phyloP scores from a whole-genome alignment of 2,888 invertebrate genomes.

The Sicus ferrugineus region DNA sequence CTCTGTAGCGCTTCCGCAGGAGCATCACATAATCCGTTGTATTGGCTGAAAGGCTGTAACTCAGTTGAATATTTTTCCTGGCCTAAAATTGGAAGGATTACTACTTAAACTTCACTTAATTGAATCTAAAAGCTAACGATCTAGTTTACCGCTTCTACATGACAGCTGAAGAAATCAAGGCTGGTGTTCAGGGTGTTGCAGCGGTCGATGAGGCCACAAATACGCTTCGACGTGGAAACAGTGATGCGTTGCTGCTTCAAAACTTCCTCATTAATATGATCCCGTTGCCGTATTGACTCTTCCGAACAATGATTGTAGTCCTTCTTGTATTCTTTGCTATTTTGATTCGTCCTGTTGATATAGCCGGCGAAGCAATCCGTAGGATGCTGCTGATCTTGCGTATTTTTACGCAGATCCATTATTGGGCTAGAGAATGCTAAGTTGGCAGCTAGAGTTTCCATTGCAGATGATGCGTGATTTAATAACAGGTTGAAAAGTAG shows the following conservation, averaged over 20 bases:
- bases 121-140: not conserved
- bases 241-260: conserved; percentile 45
- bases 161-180: conserved; percentile 51
- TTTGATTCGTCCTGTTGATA: not conserved
- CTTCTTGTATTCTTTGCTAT: not conserved
- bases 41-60: conserved; percentile 56
- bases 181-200: conserved; percentile 48
- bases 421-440: not conserved
- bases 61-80: conserved; percentile 52
- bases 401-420: not conserved
- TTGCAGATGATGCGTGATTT: not conserved
- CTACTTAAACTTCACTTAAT: not conserved
- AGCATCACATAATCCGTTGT: conserved; percentile 50
- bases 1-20: conserved; percentile 53
- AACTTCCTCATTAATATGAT: conserved; percentile 48
- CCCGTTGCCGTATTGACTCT: conserved; percentile 38
- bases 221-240: conserved; percentile 39
- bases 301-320: not conserved
- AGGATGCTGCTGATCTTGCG: not conserved
- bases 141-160: conserved; percentile 51
- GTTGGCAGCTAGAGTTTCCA: not conserved
- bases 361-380: not conserved
- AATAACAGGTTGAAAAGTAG: not conserved
- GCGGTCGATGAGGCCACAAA: conserved; percentile 44
- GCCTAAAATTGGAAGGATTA: conserved; percentile 43